phyloP scores from a whole-genome alignment of 2,113 vertebrate genomes.

The Mustela nigripes region DNA sequence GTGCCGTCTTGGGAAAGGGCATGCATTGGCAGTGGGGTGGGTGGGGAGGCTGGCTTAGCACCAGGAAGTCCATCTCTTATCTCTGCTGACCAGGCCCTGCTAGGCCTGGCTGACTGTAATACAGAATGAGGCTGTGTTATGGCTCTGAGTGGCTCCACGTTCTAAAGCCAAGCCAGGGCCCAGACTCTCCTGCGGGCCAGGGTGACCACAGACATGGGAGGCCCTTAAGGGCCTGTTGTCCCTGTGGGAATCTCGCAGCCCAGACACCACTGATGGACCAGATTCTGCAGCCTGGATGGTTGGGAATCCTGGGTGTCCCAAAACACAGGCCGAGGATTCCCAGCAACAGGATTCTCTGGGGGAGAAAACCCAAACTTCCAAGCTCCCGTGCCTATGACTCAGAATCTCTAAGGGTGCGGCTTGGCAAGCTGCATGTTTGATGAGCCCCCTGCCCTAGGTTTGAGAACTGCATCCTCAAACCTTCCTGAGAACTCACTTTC shows the following conservation, averaged over 20 bases:
- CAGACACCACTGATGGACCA: not conserved
- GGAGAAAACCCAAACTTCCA: not conserved
- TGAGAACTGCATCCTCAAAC: not conserved
- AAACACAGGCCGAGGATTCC: not conserved
- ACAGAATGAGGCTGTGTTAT: not conserved
- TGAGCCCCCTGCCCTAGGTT: not conserved
- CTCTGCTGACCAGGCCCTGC: not conserved
- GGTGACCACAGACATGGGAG: not conserved
- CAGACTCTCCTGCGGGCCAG: not conserved
- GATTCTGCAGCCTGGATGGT: not conserved
- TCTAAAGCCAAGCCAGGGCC: not conserved
- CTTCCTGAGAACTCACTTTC: not conserved
- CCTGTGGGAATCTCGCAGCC: not conserved
- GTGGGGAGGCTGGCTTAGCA: not conserved
- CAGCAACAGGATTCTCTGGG: not conserved
- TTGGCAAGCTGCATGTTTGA: not conserved
- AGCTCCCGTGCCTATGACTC: not conserved
- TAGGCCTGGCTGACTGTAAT: no score
- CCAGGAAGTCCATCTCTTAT: not conserved
- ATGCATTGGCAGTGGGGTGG: not conserved
- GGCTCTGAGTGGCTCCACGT: fast-evolving
- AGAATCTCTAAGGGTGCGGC: not conserved
- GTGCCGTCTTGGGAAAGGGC: not conserved
- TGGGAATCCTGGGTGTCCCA: not conserved
- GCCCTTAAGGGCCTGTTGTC: not conserved